Percentiles rank a stretch among this genome's conserved stretches.
phyloP scores from a whole-genome alignment of 30 jellyfish, hydroid and myxozoan species.

The Phacellophora camtschatica region DNA sequence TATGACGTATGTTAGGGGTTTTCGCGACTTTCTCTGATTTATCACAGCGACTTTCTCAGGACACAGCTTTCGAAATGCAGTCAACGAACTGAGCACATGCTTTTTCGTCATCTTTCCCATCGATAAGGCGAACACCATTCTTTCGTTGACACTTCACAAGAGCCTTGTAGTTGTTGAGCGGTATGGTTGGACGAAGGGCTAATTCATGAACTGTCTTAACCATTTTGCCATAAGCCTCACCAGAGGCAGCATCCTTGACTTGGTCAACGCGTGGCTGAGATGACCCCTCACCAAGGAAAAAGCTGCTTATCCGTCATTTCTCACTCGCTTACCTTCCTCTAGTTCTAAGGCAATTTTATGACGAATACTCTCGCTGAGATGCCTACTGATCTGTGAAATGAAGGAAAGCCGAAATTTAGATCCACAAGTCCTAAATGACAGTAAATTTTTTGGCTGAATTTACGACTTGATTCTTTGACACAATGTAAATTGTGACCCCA shows the following conservation, averaged over 20 bases:
- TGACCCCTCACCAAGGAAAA: not conserved
- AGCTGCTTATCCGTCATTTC: not conserved
- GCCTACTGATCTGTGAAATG: not conserved
- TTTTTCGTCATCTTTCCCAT: constrained; percentile 4
- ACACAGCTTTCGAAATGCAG: constrained; percentile 7
- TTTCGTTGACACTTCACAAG: constrained; percentile 8
- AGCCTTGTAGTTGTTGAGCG: not conserved
- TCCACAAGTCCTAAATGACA: too few relatives aligned
- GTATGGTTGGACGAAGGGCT: constrained; percentile 34
- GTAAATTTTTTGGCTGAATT: too few relatives aligned
- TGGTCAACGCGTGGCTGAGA: constrained; percentile 12
- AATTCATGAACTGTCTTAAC: constrained; percentile 7
- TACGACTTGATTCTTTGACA: too few relatives aligned
- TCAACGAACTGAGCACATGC: not conserved
- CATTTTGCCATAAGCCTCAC: not conserved
- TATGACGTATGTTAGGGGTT: not conserved
- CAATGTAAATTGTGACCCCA: too few relatives aligned
- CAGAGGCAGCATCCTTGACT: not conserved
- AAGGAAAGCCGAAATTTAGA: not conserved
- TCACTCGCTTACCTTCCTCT: not conserved
- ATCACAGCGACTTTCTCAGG: constrained; percentile 27
- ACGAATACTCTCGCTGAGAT: not conserved
- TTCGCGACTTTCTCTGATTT: not conserved
- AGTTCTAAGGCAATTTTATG: not conserved
- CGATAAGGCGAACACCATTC: constrained; percentile 25